Evolutionary conservation across 2,888 invertebrate species (phyloP).

Genomic region (Mimumesa dahlbomi): DNA sequence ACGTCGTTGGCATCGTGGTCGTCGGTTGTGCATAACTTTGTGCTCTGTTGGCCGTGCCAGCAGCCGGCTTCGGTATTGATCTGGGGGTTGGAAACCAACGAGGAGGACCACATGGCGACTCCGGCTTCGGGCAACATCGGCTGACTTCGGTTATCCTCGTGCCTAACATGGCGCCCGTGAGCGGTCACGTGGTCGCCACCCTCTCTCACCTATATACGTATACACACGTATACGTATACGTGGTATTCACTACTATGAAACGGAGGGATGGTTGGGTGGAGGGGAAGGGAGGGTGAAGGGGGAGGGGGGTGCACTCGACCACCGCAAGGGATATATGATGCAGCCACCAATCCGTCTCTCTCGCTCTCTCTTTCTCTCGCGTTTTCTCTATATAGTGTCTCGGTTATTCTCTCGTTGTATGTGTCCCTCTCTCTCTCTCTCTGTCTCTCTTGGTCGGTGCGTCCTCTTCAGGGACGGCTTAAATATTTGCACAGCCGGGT

Average conservation of each 20-base stretch:
- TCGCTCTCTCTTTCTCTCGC: constrained; percentile 35
- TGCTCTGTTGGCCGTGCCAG: constrained; percentile 73
- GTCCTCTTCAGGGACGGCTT: constrained; percentile 58
- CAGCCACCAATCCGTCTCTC: constrained; percentile 63
- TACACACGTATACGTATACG: constrained; percentile 52
- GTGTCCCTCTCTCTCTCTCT: constrained; percentile 1
- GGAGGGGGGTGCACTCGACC: constrained; percentile 60
- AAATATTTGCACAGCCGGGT: constrained; percentile 63
- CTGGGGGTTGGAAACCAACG: constrained; percentile 72
- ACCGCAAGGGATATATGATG: constrained; percentile 68
- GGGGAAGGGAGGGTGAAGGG: no score
- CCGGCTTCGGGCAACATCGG: constrained; percentile 73
- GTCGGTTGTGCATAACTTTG: constrained; percentile 74
- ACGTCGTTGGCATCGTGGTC: constrained; percentile 39
- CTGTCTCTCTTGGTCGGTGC: background rate
- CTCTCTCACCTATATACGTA: constrained; percentile 49
- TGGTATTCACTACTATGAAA: no score
- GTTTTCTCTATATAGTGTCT: no score
- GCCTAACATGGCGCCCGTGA: constrained; percentile 74
- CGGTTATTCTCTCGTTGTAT: constrained; percentile 20
- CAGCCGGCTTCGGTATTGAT: constrained; percentile 74
- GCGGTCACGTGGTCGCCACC: constrained; percentile 61
- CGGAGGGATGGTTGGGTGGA: no score
- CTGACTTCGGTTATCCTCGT: constrained; percentile 63
- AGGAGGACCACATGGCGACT: constrained; percentile 77